phyloP scores from a whole-genome alignment of 2,888 invertebrate genomes.

The Alcis repandata region DNA sequence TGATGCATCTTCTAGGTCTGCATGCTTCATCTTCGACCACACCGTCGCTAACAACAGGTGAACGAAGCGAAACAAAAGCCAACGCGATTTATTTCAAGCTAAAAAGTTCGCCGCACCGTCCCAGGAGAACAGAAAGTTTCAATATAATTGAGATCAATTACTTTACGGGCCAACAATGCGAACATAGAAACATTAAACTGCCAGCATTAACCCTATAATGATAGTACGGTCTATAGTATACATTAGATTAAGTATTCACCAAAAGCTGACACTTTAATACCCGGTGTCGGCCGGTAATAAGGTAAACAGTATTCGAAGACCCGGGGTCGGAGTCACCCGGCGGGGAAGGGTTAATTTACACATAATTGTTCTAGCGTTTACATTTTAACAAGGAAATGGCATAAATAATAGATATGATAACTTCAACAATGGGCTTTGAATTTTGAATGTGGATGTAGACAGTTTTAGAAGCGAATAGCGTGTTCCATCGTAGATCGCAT shows the following conservation, averaged over 20 bases:
- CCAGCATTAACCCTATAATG: slow-evolving; percentile 1
- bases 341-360: slow-evolving; percentile 23
- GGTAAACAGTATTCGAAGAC: slow-evolving; percentile 29
- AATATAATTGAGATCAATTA: neutral
- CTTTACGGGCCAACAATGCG: neutral
- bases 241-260: slow-evolving; percentile 41
- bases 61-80: too few species aligned
- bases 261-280: slow-evolving; percentile 38
- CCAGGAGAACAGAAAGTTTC: too few species aligned
- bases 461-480: neutral
- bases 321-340: slow-evolving; percentile 14
- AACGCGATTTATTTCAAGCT: too few species aligned
- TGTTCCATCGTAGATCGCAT: too few species aligned
- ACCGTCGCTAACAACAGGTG: too few species aligned
- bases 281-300: slow-evolving; percentile 25
- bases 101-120: too few species aligned
- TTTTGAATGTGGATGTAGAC: neutral
- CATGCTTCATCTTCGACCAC: too few species aligned
- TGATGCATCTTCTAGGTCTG: too few species aligned
- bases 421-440: neutral
- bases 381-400: slow-evolving; percentile 5
- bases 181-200: slow-evolving; percentile 1
- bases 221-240: slow-evolving; percentile 7
- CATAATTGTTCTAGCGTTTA: slow-evolving; percentile 15
- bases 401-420: neutral